phyloP scores from a whole-genome alignment of 2,113 vertebrate species.

The Lonchura striata region DNA sequence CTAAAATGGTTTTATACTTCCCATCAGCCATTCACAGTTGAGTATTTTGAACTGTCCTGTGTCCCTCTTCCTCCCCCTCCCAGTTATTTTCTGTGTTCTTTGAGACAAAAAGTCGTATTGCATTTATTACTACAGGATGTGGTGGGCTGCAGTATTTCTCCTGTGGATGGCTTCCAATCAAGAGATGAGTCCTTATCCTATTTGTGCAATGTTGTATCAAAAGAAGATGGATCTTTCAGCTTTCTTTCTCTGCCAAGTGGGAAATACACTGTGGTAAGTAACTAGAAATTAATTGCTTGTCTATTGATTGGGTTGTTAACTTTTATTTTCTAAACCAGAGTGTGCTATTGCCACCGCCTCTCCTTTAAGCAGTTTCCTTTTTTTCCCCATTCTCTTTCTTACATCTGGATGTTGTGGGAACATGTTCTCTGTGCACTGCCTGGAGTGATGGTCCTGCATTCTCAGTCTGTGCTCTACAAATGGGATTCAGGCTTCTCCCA shows the following conservation, averaged over 20 bases:
- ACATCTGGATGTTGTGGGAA: not conserved
- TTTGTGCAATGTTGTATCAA: conserved; percentile 87
- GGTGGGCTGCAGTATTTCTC: conserved; percentile 82
- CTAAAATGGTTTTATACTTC: not conserved
- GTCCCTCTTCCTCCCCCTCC: too few species aligned
- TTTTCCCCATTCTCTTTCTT: not conserved
- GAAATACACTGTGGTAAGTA: conserved; percentile 89
- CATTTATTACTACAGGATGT: conserved; percentile 76
- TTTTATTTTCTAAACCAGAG: not conserved
- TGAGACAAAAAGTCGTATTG: not conserved
- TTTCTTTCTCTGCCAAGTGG: conserved; percentile 92
- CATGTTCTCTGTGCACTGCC: not conserved
- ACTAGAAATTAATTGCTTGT: not conserved
- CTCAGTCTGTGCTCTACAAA: not conserved
- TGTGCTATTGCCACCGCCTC: not conserved
- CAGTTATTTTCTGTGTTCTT: not conserved
- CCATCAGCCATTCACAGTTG: not conserved
- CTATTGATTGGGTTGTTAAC: not conserved
- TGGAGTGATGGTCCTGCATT: not conserved
- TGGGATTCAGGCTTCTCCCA: not conserved
- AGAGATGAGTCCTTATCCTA: conserved; percentile 81
- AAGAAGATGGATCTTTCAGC: conserved; percentile 88
- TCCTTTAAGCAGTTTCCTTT: not conserved
- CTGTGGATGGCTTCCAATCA: conserved; percentile 84
- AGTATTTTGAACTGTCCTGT: not conserved